phyloP scores from a whole-genome alignment of 2,113 vertebrate species.

The Dasyurus viverrinus region DNA sequence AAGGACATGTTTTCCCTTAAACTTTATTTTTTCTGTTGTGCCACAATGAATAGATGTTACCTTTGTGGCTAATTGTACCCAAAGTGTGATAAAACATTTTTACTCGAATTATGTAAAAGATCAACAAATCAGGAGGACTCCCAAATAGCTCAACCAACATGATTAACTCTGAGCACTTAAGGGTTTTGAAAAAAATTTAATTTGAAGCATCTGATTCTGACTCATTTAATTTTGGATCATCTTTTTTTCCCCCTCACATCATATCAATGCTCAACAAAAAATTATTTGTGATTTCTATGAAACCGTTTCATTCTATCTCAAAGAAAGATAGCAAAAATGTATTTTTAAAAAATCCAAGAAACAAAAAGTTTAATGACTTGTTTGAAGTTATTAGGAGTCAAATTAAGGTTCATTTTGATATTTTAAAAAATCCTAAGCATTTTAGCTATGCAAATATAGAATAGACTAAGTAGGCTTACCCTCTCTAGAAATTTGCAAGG shows the following conservation, averaged over 20 bases:
- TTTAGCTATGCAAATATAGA: not conserved
- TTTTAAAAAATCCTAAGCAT: not conserved
- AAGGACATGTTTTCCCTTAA: not conserved
- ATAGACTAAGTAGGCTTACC: not conserved
- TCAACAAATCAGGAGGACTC: conserved; percentile 3
- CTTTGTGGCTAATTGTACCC: not conserved
- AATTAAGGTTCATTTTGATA: not conserved
- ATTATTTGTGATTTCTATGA: not conserved
- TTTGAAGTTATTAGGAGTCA: not conserved
- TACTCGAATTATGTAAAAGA: not conserved
- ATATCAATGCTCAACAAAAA: conserved; percentile 12
- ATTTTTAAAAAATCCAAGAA: not conserved
- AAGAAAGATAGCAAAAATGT: not conserved
- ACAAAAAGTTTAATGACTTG: not conserved
- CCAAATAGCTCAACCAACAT: not conserved
- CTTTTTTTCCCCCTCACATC: not conserved
- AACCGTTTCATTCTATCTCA: not conserved
- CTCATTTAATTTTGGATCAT: conserved; percentile 28
- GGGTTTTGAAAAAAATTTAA: conserved; percentile 55
- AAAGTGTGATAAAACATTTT: not conserved
- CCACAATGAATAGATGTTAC: not conserved
- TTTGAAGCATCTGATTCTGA: conserved; percentile 67
- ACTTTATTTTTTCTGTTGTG: not conserved
- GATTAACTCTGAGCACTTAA: not conserved
- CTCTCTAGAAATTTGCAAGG: not conserved